phyloP scores from a whole-genome alignment of 2,888 invertebrate genomes.

The Lepidochitona cinerea region DNA sequence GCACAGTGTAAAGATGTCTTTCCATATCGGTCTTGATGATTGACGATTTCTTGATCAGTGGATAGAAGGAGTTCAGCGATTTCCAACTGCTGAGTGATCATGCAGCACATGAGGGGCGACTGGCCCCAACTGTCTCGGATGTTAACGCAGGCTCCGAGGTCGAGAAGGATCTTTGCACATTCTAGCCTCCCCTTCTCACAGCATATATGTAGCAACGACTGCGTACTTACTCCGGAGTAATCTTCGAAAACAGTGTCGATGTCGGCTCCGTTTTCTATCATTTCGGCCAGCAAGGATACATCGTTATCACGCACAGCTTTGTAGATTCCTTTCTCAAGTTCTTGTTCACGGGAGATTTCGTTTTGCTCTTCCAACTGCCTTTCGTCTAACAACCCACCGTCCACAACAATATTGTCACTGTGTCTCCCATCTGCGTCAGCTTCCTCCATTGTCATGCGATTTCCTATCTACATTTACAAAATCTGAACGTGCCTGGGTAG shows the following conservation, averaged over 20 bases:
- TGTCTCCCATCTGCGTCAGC: too few relatives aligned
- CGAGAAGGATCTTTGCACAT: slow-evolving; percentile 36
- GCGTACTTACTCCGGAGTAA: slow-evolving; percentile 49
- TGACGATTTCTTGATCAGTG: slow-evolving; percentile 30
- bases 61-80: slow-evolving; percentile 48
- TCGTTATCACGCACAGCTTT: slow-evolving; percentile 38
- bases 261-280: slow-evolving; percentile 45
- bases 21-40: slow-evolving; percentile 47
- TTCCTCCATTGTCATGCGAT: too few relatives aligned
- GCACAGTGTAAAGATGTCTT: slow-evolving; percentile 54
- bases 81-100: slow-evolving; percentile 43
- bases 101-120: slow-evolving; percentile 58
- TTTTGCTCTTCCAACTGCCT: too few relatives aligned
- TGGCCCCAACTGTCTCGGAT: slow-evolving; percentile 60
- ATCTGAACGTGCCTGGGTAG: too few relatives aligned
- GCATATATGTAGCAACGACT: slow-evolving; percentile 57
- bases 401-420: too few relatives aligned
- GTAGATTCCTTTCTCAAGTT: slow-evolving; percentile 34
- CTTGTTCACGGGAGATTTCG: too few relatives aligned
- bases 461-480: too few relatives aligned
- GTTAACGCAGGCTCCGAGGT: slow-evolving; percentile 46
- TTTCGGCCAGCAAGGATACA: slow-evolving; percentile 21
- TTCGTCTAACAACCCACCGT: too few relatives aligned
- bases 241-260: slow-evolving; percentile 54
- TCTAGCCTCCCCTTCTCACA: slow-evolving; percentile 59